Evolutionary conservation across 2,888 invertebrate genomes (phyloP), one percentile per base, ranked within the genome.

Genomic region (Notocelia uddmanniana): DNA sequence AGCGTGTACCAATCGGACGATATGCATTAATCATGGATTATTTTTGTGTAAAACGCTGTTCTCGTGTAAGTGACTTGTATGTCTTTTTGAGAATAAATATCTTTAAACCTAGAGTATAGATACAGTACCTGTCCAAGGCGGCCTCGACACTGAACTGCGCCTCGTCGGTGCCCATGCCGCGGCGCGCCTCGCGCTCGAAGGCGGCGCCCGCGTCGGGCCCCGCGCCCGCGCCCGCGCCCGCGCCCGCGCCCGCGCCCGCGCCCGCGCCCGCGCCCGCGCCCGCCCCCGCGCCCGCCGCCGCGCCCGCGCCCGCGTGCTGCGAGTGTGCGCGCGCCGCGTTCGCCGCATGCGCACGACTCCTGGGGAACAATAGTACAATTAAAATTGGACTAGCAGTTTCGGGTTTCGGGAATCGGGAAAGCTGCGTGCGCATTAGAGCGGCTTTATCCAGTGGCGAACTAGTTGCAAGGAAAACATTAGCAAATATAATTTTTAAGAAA

Each of bases 111-210:
- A n/a, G n/a, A n/a, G n/a, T n/a, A n/a, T n/a, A n/a, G n/a, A n/a
- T n/a, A 19, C 1, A 1, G 6, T 19, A 50, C 60, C 60, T 60
- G 45, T 60, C 96, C 79, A 98, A 98, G 76, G 99, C 89, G 34
- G 96, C 95, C 95, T 99, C 97, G 58, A 98, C 98, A 73, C 98
- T 97, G 93, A 99, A 99, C 83, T 96, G 96, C 0, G 97, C 98
- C 91, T 98, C 99, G 81, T 98, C 98, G 54, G 95, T 96, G 94
- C 0, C 98, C 98, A 90, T 97, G 96, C 78, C 96, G 93, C 79
- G 97, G 95, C 92, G 95, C 60, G 97, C 87, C 80, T 58, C 74
- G 23, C 60, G 70, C 76, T 73, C 74, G 74, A 75, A 75, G 23
- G 96, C 96, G 9, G 90, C 89, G 75, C 76, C 96, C 34, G 97